Base-by-base conservation (phyloP, 2,888 invertebrate species). In the Ganaspis brasiliensis region DNA sequence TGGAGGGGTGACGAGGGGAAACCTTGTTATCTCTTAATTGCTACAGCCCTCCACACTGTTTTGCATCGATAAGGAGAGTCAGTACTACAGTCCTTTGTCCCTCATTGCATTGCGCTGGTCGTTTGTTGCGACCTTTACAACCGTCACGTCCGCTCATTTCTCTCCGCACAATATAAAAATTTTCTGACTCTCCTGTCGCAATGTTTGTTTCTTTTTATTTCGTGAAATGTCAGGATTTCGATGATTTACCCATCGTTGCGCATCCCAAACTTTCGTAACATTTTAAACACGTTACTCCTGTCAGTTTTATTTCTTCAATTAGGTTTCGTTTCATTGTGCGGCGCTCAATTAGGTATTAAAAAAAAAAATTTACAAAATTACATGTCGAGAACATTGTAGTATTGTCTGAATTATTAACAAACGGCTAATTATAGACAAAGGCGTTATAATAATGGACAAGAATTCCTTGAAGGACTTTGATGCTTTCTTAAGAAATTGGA, bases 1-100 rank as follows among this genome's bases (percentile, higher is more conserved):
- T 91, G 91, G 90, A 90, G 90, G 90, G 91, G 90, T 86, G 88
- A 85, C 87, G 85, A 87, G 86, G 88, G 88, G 85, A 89, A 90
- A 91, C 89, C 91, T 91, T 91, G 91, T 91, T 91, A 91, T 91
- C 91, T 91, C 91, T 91, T 91, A 91, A 91, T 91, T 91, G 91
- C 91, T 90, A 87, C 90, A 87, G 88, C 89, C 90, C 90, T 89
- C 85, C 85, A 84, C 84, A 83, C 89, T 90, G 88, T 90, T 91
- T 90, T 90, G 90, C 91, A 91, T 91, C 88, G 91, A 90, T 89
- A 91, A 90, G 89, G 85, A 88, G 81, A 80, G 74, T 82, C 81
- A 75, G 78, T 80, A 67, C 79, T 70, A 59, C 73, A 67, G 16
- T 73, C 75, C 76, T 81, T 77, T 80, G 78, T 81, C 78, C 78